Base-by-base conservation (phyloP, 2,888 invertebrate genomes). In the Synanthedon andrenaeformis region DNA sequence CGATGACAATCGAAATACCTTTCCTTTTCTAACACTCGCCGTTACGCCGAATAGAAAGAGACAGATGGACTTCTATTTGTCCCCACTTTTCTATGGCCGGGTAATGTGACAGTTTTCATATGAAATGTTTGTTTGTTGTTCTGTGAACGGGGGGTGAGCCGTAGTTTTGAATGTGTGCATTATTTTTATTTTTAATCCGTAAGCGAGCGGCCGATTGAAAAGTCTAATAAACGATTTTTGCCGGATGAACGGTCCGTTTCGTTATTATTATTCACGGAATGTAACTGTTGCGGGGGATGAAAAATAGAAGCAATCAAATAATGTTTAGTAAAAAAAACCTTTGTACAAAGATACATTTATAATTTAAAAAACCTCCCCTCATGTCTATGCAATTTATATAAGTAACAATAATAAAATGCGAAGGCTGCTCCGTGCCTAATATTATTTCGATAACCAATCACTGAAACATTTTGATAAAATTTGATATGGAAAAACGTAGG, bases 51-150 rank as follows among this genome's bases (percentile, higher is more conserved):
- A 52, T 54, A 55, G 72, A 82, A 61, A 59, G 82, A 69, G 84
- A 80, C 69, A 62, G 74, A 63, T 64, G 67, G 64, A 62, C 59
- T 65, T 75, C 74, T 79, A 79, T 83, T 79, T 82, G 78, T 82
- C 84, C 80, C 82, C 79, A 78, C 79, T 83, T 80, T 80, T 79
- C 79, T 79, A 82, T 79, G 69, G 72, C 64, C 67, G 62, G 70
- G 72, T 74, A 80, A 84, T 84, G 82, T 83, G 84, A 85, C 86
- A 86, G 84, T 79, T 82, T 79, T 79, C 75, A 73, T 82, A 78
- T 82, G 82, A 79, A 79, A 79, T 81, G 80, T 84, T 82, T 85
- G 85, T 85, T 83, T 84, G 82, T 70, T 73, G 68, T 76, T 72
- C 70, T 62, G 69, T 78, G 74, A 81, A 81, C 75, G 74, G 76